Base-by-base conservation (phyloP, 2,797 vertebrate genomes). In the Acanthopagrus latus region DNA sequence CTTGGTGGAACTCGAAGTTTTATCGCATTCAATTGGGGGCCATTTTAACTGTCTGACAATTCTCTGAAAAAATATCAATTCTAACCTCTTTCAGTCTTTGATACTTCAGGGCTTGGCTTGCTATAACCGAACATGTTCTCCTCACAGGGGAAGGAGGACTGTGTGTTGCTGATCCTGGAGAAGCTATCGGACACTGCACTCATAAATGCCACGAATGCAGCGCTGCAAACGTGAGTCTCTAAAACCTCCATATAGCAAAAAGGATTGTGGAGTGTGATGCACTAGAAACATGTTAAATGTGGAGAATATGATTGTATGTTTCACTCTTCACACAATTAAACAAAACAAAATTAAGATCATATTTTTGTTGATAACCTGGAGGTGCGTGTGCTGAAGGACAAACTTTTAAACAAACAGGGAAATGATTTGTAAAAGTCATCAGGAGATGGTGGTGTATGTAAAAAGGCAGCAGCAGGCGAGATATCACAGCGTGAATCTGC, bases 211-310 rank as follows among this genome's bases (percentile, higher is more conserved):
- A 96, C 96, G 64, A 99, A 99, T 54, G 93, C 94, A 44, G 95
- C 97, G 38, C 95, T 98, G 89, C 97, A 99, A 90, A 99, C 98
- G 98, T 99, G 95, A 97, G 98, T 97, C 62, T 63, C 5, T 2
- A 0, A 7, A 47, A 11, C 23, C 0, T 18, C 14, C 7, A 0
- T 3, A 5, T 3, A 5, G 27, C 29, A 0, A 9, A 41, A 38
- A 50, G 1, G 23, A 44, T 0, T 18, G 8, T 64, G 25, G 29
- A 2, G 29, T 48, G 0, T 23, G 46, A 29, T n/a, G 18, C 17
- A 20, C 55, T 11, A 18, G 9, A 20, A 6, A n/a, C n/a, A 23
- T 20, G 11, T 7, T 57, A 27, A 12, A 33, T 1, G 11, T 21
- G 52, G 21, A 29, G 4, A 1, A 5, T 20, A 18, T 46, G 6